Conservation (phyloP, 2,113 vertebrate genomes). For the Myrmophylax atrothorax region DNA sequence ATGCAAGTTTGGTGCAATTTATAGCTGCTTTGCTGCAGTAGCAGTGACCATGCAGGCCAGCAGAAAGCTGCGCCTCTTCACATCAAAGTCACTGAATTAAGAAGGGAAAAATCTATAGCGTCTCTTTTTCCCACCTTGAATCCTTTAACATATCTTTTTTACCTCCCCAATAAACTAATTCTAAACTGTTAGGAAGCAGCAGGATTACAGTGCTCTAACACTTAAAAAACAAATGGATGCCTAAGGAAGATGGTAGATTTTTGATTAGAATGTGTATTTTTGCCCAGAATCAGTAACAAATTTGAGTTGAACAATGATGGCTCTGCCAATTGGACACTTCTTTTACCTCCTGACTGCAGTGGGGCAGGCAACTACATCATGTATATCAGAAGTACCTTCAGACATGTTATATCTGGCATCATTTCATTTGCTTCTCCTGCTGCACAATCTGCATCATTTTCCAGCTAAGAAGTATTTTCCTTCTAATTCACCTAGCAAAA, state of each 20-base stretch:
- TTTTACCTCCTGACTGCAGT: background rate
- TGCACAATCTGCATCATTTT: constrained; percentile 25
- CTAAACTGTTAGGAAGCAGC: background rate
- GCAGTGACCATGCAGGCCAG: background rate
- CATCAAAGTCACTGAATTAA: background rate
- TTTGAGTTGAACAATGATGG: background rate
- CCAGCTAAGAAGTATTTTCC: constrained; percentile 12
- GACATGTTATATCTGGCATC: background rate
- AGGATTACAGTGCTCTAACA: background rate
- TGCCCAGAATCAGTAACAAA: background rate
- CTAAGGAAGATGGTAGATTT: background rate
- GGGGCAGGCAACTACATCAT: constrained; percentile 2
- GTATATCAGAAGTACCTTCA: background rate
- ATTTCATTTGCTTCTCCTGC: constrained; percentile 18
- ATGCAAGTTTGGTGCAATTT: background rate
- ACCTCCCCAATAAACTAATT: background rate
- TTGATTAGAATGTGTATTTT: background rate
- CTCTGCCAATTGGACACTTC: background rate
- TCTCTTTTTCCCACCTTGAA: background rate
- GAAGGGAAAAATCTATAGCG: background rate
- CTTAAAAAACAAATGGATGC: background rate
- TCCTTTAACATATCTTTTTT: background rate
- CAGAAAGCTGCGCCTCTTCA: background rate
- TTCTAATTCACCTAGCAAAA: background rate
- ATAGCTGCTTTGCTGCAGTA: background rate